Percentiles rank a stretch among this genome's conserved stretches.
These are phyloP conservation scores for Nephrocerus scutellatus DNA, from an alignment of 2,888 invertebrate species.

Conservation along the genomic window DNA sequence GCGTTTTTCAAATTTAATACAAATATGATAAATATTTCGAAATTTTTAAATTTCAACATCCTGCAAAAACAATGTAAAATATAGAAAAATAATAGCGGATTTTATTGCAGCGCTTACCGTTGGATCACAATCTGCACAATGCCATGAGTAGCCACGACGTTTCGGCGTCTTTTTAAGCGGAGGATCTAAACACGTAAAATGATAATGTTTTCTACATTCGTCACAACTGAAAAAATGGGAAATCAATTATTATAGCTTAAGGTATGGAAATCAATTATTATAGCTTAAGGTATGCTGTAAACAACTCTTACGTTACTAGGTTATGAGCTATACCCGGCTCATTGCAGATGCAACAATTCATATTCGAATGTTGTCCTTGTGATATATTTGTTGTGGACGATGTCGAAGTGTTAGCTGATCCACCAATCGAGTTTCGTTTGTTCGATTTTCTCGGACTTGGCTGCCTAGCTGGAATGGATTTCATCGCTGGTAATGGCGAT, in stretches of 20 bases:
- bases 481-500: slow-evolving; percentile 11
- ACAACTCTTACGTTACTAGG: slow-evolving; percentile 30
- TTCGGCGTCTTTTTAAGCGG: slow-evolving; percentile 91
- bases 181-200: slow-evolving; percentile 88
- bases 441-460: slow-evolving; percentile 36
- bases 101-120: no score
- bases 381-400: slow-evolving; percentile 12
- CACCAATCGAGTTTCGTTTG: slow-evolving; percentile 25
- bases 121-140: slow-evolving; percentile 91
- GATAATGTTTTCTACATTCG: slow-evolving; percentile 83
- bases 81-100: no score
- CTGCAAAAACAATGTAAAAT: no score
- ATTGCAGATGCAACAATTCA: slow-evolving; percentile 38
- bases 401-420: slow-evolving; percentile 13
- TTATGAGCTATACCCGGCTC: slow-evolving; percentile 36
- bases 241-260: slow-evolving; percentile 2
- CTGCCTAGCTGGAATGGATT: slow-evolving; percentile 18
- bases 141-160: slow-evolving; percentile 90
- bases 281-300: neutral
- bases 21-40: no score
- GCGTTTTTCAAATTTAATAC: no score
- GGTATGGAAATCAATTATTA: neutral
- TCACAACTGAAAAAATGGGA: slow-evolving; percentile 63
- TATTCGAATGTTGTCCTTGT: slow-evolving; percentile 25
- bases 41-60: no score